phyloP scores from a whole-genome alignment of 2,797 vertebrate species.

The Propithecus perrieri region DNA sequence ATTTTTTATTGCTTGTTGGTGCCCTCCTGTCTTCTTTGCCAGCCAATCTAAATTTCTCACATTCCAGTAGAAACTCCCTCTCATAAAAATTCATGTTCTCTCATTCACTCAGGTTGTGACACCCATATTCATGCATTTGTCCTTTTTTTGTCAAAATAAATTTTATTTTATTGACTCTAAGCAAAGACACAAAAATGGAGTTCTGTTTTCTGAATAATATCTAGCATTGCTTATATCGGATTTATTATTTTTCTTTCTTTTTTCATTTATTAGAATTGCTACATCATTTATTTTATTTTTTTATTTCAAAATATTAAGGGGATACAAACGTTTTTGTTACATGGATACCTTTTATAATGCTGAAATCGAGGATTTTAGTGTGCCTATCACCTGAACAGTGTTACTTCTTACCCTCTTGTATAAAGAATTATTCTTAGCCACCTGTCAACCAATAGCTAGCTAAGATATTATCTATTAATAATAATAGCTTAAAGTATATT shows the following conservation, averaged over 20 bases:
- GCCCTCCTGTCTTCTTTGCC: background rate
- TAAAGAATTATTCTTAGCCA: background rate
- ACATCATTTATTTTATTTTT: background rate
- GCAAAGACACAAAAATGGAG: background rate
- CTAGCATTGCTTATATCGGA: background rate
- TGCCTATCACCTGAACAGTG: background rate
- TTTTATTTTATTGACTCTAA: constrained; percentile 13
- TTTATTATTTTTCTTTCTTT: background rate
- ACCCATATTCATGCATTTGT: background rate
- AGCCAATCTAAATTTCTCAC: background rate
- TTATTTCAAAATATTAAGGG: background rate
- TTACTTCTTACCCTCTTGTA: background rate
- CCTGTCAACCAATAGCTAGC: background rate
- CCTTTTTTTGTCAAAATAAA: background rate
- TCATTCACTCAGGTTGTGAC: background rate
- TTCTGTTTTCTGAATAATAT: background rate
- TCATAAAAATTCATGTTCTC: background rate
- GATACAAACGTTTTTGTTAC: background rate
- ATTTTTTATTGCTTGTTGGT: background rate
- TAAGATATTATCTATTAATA: background rate
- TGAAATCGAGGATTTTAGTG: background rate
- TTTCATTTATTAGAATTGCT: background rate
- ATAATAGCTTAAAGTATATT: background rate
- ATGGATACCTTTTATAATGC: background rate
- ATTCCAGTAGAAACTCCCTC: background rate